A percentile compares a stretch with the other conserved stretches of the same genome.
Evolutionary conservation across 2,888 invertebrate genomes (phyloP).

Genomic region (Hofmannophila pseudospretella): DNA sequence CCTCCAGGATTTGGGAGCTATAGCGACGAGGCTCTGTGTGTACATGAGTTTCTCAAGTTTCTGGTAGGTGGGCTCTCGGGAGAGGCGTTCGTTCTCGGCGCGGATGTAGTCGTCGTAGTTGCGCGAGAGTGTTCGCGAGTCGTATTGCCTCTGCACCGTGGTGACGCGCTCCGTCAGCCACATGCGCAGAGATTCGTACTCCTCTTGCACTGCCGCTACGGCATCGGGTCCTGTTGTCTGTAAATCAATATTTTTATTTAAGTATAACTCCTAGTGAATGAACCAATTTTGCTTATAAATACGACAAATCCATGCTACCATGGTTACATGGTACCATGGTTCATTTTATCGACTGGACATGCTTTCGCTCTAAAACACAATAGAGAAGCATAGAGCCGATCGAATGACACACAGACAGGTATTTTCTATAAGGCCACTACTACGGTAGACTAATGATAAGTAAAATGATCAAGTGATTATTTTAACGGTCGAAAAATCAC

Average conservation of each 20-base stretch:
- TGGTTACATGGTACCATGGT: no score
- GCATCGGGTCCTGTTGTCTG: conserved; percentile 84
- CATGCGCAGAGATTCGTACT: conserved; percentile 86
- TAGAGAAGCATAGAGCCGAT: no score
- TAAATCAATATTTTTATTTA: background rate
- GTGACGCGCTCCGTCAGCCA: conserved; percentile 90
- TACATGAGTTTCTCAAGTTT: conserved; percentile 89
- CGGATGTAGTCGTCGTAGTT: conserved; percentile 89
- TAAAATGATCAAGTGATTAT: no score
- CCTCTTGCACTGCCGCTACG: conserved; percentile 87
- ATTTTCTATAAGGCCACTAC: no score
- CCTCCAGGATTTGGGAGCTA: conserved; percentile 91
- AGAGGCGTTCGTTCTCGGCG: conserved; percentile 87
- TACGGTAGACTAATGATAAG: no score
- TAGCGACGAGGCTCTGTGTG: conserved; percentile 87
- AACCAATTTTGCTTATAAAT: no score
- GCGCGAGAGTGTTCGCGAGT: conserved; percentile 84
- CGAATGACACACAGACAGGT: no score
- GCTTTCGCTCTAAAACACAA: no score
- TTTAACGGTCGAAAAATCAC: no score
- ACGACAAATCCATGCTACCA: no score
- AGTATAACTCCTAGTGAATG: background rate
- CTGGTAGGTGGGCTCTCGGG: conserved; percentile 83
- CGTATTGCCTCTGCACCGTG: conserved; percentile 86
- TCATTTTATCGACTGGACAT: no score